Conservation (phyloP, 2,888 invertebrate species). For the Silvanus unidentatus region DNA sequence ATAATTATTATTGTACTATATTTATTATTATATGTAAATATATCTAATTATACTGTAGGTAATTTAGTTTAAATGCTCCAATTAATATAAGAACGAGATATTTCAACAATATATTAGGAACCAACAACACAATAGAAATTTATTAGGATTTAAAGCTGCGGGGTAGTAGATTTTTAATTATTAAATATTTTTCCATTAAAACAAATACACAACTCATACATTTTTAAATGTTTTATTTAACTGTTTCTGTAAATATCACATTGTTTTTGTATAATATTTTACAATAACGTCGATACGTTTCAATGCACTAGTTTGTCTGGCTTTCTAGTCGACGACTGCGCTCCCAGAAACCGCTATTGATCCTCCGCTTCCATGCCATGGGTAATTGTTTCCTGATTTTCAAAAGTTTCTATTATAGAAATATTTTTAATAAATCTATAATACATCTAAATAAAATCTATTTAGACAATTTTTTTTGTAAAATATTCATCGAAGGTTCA, state of each 20-base stretch:
- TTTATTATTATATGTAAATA: too few relatives aligned
- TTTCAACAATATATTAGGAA: not conserved
- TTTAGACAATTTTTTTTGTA: too few relatives aligned
- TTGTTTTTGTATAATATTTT: slow-evolving; percentile 9
- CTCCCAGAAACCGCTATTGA: not conserved
- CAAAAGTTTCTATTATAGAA: too few relatives aligned
- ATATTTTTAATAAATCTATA: too few relatives aligned
- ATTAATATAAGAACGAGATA: too few relatives aligned
- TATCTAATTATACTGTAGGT: not conserved
- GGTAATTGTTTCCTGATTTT: not conserved
- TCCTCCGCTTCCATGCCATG: not conserved
- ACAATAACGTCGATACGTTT: slow-evolving; percentile 6
- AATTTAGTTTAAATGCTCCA: too few relatives aligned
- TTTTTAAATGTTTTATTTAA: not conserved
- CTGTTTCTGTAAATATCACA: slow-evolving; percentile 11
- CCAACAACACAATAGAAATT: not conserved
- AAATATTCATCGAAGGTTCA: too few relatives aligned
- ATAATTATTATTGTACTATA: too few relatives aligned
- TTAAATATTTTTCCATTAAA: too few relatives aligned
- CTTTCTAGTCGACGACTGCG: not conserved
- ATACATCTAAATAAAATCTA: too few relatives aligned
- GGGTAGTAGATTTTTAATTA: not conserved
- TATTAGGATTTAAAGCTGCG: not conserved
- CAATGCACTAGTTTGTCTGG: too few relatives aligned
- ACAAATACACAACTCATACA: not conserved